Base-by-base conservation (phyloP, 92 coral and sea anemone genomes). In the Chrysogorgia sp. region DNA sequence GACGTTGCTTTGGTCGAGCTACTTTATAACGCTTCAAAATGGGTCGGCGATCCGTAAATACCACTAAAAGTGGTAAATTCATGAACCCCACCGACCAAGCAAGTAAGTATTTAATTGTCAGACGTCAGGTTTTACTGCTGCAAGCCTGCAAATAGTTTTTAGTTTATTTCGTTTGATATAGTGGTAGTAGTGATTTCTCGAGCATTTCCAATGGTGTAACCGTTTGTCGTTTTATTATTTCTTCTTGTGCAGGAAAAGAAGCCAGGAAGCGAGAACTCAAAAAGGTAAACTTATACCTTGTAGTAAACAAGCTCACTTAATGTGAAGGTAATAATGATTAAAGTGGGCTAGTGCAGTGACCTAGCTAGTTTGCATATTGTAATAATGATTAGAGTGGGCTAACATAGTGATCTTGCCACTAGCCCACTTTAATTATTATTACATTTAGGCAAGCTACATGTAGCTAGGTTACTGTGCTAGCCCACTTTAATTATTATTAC, bases 21-120 rank as follows among this genome's bases (percentile, higher is more conserved):
- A 40, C 34, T 20, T 21, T 26, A 22, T 67, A 40, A 41, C 31
- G 15, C 19, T 19, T 20, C 84, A 92, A 58, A 40, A 94, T 94
- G 98, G 98, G 98, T 35, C 84, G 98, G 75, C 88, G 98, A 19
- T 94, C 98, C 37, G 92, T 89, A 34, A 86, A 88, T 63, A 94
- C 98, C 79, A 94, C 98, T 34, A 94, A 94, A 83, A 94, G 97
- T 94, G 98, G 98, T 62, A 94, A 94, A 78, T 94, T 91, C 56
- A 94, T 94, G 98, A 94, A 94, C 74, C 98, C 98, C 3, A 94
- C 98, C 25, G 98, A 94, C 80, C 98, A 94, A 88, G 98, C 98
- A 26, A 88, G 98, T 94, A 88, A 89, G 98, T 69, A 6, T 3
- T 56, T 34, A 19, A 13, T 40, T 52, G 40, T 13, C 2, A 17